Evolutionary conservation across 2,888 invertebrate species (phyloP).

Genomic region (Caenorhabditis japonica): DNA sequence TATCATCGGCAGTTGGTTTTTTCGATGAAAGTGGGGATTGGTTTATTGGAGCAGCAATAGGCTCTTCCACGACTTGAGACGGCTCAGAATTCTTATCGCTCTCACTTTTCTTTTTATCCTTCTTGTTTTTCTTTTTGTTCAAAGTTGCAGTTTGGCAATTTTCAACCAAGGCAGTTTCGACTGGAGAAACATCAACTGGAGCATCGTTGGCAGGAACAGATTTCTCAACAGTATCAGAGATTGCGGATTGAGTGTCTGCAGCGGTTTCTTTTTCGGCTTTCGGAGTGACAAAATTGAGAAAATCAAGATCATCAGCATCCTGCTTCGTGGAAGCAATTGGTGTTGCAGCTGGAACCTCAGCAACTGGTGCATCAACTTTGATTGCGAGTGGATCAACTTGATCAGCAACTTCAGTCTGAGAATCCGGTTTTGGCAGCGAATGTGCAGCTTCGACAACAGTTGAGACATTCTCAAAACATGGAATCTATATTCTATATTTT

Average conservation of each 20-base stretch:
- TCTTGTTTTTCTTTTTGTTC: slow-evolving; percentile 28
- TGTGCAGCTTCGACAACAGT: slow-evolving; percentile 12
- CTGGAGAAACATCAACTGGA: slow-evolving; percentile 10
- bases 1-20: slow-evolving; percentile 39
- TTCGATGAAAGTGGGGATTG: slow-evolving; percentile 4
- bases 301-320: slow-evolving; percentile 23
- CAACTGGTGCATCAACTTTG: not conserved
- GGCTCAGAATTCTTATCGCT: slow-evolving; percentile 11
- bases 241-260: not conserved
- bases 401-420: not conserved
- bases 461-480: slow-evolving; percentile 27
- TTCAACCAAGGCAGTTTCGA: slow-evolving; percentile 11
- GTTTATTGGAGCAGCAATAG: not conserved
- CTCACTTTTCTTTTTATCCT: slow-evolving; percentile 24
- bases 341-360: not conserved
- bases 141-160: slow-evolving; percentile 1
- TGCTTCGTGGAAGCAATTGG: slow-evolving; percentile 19
- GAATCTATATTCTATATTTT: slow-evolving; percentile 4
- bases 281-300: slow-evolving; percentile 40
- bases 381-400: not conserved
- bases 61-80: not conserved
- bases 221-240: no score
- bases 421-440: slow-evolving; percentile 1
- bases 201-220: slow-evolving; percentile 16
- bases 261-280: slow-evolving; percentile 17